phyloP scores from a whole-genome alignment of 2,888 invertebrate species.

The Sphecodes monilicornis region DNA sequence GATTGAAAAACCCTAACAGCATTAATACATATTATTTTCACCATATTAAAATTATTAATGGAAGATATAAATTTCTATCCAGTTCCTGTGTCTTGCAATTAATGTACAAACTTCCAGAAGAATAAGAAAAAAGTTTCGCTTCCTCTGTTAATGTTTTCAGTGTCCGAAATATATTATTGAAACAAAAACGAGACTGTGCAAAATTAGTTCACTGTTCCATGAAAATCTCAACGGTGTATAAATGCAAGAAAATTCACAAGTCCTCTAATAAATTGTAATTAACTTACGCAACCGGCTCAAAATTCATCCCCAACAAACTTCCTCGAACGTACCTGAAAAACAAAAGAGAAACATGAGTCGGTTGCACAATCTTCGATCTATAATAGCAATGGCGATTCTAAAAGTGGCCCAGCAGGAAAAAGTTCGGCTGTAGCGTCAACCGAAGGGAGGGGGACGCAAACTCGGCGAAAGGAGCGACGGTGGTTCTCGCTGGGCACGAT shows the following conservation, averaged over 20 bases:
- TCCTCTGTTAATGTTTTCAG: too few relatives aligned
- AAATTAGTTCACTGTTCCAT: neutral
- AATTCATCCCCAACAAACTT: neutral
- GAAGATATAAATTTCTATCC: too few relatives aligned
- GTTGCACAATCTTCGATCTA: conserved; percentile 1
- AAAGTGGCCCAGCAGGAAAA: neutral
- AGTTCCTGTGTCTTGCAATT: too few relatives aligned
- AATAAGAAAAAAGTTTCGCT: too few relatives aligned
- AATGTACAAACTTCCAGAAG: too few relatives aligned
- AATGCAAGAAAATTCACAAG: too few relatives aligned
- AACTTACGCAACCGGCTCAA: neutral
- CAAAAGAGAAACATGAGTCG: neutral
- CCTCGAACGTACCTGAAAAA: conserved; percentile 7
- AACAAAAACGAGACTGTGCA: too few relatives aligned
- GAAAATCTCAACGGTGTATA: neutral
- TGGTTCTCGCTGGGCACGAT: neutral
- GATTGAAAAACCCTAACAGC: too few relatives aligned
- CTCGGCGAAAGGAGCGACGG: neutral
- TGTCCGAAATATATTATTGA: too few relatives aligned
- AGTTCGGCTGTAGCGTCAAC: neutral
- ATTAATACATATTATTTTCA: too few relatives aligned
- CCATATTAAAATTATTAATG: too few relatives aligned
- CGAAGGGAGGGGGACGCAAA: neutral
- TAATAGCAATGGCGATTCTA: neutral
- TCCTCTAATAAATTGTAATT: neutral